These are phyloP conservation scores for Scortum barcoo DNA, from an alignment of 2,113 vertebrate species.

Conservation along the genomic window DNA sequence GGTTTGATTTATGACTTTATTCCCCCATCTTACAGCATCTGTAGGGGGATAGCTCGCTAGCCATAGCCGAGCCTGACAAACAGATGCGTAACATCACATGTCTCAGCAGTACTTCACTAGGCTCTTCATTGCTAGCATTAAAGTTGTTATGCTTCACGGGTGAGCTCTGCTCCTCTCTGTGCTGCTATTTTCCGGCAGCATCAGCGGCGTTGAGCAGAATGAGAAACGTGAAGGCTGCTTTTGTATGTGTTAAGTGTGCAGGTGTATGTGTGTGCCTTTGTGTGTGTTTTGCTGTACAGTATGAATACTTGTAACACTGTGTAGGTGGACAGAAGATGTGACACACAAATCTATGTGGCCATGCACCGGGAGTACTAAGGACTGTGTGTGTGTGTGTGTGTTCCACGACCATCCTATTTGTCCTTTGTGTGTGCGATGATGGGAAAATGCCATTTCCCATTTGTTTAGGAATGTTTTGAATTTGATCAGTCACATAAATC, in stretches of 20 bases:
- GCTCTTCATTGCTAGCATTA: conserved; percentile 29
- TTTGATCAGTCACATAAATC: conserved; percentile 82
- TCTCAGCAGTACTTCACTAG: conserved; percentile 49
- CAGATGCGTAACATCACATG: conserved; percentile 51
- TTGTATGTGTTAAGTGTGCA: conserved; percentile 33
- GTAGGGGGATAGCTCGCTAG: conserved; percentile 47
- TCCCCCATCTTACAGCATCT: conserved; percentile 55
- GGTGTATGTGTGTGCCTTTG: conserved; percentile 5
- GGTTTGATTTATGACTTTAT: conserved; percentile 74
- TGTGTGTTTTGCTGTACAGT: conserved; percentile 18
- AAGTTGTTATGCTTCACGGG: conserved; percentile 32
- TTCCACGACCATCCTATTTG: conserved; percentile 47
- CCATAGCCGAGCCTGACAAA: conserved; percentile 59
- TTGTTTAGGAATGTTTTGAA: conserved; percentile 78
- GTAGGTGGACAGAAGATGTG: conserved; percentile 44
- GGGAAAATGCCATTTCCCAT: conserved; percentile 63
- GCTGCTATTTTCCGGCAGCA: conserved; percentile 38
- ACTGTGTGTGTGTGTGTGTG: conserved; percentile 33
- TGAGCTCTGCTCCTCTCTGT: conserved; percentile 27
- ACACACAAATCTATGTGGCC: conserved; percentile 46
- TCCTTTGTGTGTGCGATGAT: conserved; percentile 45
- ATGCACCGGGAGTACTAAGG: conserved; percentile 34
- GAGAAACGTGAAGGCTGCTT: conserved; percentile 40
- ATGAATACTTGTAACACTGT: conserved; percentile 10
- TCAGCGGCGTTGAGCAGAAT: conserved; percentile 26